Evolutionary conservation across 92 coral and sea anemone species (phyloP).

Genomic region (Umimayanthus kanabou): DNA sequence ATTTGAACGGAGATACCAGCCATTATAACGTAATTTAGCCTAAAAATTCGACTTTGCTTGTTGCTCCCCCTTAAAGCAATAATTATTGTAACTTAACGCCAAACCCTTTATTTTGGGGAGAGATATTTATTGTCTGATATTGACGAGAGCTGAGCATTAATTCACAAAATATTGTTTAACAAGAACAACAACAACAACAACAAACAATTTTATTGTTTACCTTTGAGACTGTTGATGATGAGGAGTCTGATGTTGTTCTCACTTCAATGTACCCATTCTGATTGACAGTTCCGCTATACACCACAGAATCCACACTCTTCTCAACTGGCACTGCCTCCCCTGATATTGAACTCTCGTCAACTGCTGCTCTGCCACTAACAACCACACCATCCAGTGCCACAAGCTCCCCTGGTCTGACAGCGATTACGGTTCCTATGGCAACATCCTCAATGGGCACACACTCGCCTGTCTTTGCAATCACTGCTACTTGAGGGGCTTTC

Average conservation of each 20-base stretch:
- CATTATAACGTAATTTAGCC: no score
- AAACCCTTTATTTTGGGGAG: no score
- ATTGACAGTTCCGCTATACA: conserved; percentile 92
- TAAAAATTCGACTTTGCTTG: no score
- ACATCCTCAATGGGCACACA: conserved; percentile 81
- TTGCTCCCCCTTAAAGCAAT: no score
- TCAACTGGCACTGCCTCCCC: conserved; percentile 97
- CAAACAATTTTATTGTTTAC: no score
- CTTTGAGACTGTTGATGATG: conserved; percentile 91
- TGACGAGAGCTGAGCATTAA: no score
- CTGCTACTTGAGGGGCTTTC: conserved; percentile 87
- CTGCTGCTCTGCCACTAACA: conserved; percentile 87
- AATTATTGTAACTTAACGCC: no score
- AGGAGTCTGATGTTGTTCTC: conserved; percentile 83
- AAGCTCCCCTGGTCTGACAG: conserved; percentile 93
- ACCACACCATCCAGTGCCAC: conserved; percentile 96
- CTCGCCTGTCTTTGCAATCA: conserved; percentile 86
- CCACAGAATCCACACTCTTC: conserved; percentile 72
- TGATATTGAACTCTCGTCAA: conserved; percentile 96
- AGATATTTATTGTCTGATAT: no score
- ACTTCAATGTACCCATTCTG: conserved; percentile 98
- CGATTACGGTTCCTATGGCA: conserved; percentile 83
- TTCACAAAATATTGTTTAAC: background rate
- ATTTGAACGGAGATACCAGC: no score
- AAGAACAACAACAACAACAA: no score